Conservation (phyloP, 2,888 invertebrate genomes). For the Leptothorax acervorum region DNA sequence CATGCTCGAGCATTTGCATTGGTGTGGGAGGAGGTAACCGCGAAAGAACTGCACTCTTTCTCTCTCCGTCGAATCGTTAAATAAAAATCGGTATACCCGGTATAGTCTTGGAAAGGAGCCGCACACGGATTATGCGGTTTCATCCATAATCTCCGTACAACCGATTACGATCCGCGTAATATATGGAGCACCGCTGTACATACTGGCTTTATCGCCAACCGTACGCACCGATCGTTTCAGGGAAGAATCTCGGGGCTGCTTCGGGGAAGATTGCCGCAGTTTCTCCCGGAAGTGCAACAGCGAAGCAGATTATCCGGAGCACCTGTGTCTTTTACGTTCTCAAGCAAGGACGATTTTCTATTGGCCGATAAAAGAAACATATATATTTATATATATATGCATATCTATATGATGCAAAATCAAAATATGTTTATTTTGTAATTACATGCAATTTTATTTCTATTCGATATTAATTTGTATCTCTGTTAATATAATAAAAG, state of each 20-base stretch:
- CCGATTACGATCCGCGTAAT: conserved; percentile 68
- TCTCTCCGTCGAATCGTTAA: conserved; percentile 61
- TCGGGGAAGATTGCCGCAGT: conserved; percentile 21
- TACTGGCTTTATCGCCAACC: conserved; percentile 59
- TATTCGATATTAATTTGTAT: conserved; percentile 1
- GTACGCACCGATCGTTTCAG: conserved; percentile 59
- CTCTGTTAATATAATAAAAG: not conserved
- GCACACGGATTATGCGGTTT: conserved; percentile 48
- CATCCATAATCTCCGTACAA: conserved; percentile 60
- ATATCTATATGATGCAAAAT: not conserved
- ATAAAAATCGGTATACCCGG: conserved; percentile 66
- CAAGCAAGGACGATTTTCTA: not conserved
- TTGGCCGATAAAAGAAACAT: not conserved
- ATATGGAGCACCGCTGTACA: conserved; percentile 53
- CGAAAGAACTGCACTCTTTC: conserved; percentile 36
- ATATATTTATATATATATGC: not conserved
- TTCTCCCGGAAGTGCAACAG: conserved; percentile 37
- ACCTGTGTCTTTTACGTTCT: conserved; percentile 28
- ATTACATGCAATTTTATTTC: not conserved
- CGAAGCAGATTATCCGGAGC: conserved; percentile 37
- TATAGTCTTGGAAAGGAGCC: conserved; percentile 55
- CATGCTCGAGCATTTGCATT: not conserved
- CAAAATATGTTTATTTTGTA: not conserved
- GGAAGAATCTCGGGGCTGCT: conserved; percentile 47
- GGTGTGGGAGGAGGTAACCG: not conserved